Conservation (phyloP, 2,888 invertebrate species). For the Polyommatus iphigenia region DNA sequence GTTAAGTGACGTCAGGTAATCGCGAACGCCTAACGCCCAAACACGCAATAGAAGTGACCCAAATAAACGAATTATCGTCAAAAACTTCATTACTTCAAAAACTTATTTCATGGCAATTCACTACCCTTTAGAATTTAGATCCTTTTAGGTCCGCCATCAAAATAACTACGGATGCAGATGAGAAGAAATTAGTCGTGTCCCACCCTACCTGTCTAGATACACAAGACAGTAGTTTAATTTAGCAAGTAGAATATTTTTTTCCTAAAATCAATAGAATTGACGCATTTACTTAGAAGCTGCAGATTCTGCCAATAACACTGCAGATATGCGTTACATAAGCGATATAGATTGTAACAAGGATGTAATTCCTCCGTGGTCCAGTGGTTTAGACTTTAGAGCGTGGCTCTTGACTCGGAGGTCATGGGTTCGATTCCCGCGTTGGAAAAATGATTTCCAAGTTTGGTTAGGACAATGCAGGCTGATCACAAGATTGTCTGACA, state of each 20-base stretch:
- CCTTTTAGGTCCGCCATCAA: background rate
- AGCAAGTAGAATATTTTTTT: too few species aligned
- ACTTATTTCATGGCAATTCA: background rate
- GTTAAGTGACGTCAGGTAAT: background rate
- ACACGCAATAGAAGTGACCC: conserved; percentile 6
- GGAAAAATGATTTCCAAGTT: too few species aligned
- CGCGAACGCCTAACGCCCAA: background rate
- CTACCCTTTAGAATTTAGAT: background rate
- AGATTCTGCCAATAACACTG: background rate
- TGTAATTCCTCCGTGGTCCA: too few species aligned
- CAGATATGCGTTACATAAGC: background rate
- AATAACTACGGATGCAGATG: background rate
- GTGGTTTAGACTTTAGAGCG: too few species aligned
- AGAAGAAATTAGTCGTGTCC: too few species aligned
- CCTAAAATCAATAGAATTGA: background rate
- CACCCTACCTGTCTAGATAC: background rate
- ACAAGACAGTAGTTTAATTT: too few species aligned
- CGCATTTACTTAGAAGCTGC: background rate
- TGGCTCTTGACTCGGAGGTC: too few species aligned
- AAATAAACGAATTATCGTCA: background rate
- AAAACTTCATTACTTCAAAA: background rate
- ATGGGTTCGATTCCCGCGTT: too few species aligned
- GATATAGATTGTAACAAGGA: too few species aligned
- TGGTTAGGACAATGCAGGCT: too few species aligned
- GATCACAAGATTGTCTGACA: too few species aligned